Conservation (phyloP, 2,888 invertebrate species). For the Chaitophorus viminalis region DNA sequence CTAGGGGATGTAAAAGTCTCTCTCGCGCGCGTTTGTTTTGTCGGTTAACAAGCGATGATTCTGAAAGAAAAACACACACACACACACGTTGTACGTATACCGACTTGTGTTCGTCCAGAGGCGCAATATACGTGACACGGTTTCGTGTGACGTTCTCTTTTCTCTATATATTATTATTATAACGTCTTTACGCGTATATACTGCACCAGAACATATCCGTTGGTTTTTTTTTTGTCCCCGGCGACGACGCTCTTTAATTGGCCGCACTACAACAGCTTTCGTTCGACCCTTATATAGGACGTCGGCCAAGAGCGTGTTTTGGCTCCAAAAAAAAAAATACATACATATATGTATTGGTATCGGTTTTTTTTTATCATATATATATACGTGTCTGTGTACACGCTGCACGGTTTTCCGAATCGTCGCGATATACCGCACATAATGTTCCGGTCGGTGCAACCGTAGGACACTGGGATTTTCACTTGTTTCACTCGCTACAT, state of each 20-base stretch:
- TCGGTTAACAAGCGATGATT: conserved; percentile 25
- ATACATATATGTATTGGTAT: neutral
- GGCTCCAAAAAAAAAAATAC: neutral
- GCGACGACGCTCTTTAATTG: neutral
- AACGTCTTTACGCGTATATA: neutral
- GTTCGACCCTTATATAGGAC: neutral
- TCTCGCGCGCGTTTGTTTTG: conserved; percentile 38
- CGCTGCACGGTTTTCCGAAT: neutral
- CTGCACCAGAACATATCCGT: neutral
- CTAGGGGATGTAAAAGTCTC: conserved; percentile 54
- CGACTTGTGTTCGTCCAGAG: conserved; percentile 4
- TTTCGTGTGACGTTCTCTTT: neutral
- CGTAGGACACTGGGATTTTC: too few species aligned
- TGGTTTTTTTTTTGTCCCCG: neutral
- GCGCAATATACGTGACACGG: conserved; percentile 29
- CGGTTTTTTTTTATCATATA: neutral
- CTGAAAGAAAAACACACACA: conserved; percentile 19
- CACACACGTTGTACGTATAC: neutral
- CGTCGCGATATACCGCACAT: neutral
- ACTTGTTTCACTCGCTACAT: too few species aligned
- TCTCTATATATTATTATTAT: too few species aligned
- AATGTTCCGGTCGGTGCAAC: too few species aligned
- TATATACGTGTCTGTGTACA: neutral
- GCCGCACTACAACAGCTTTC: neutral
- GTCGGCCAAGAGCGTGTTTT: neutral